Evolutionary conservation across 1,140 invertebrate species (phyloP), one percentile per base, ranked within the genome.

Genomic region (Pollicipes pollicipes): DNA sequence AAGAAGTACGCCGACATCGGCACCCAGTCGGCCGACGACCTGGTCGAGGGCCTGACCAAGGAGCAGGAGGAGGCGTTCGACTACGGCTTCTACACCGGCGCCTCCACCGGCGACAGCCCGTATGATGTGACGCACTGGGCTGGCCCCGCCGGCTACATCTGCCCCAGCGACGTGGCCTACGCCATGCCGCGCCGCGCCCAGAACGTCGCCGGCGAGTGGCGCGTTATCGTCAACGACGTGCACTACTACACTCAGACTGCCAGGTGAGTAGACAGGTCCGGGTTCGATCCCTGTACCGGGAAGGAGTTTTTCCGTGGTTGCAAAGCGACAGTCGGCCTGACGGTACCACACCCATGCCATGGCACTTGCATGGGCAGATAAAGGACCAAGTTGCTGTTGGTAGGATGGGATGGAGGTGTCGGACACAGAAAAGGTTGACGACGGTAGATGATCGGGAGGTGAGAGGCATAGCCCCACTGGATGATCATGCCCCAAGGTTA

Each of bases 151-250:
- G 78, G 78, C 8, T 80, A 77, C 69, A 74, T 80, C 63, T 80
- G 79, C 73, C 78, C 78, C 26, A 78, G 78, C 0, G 77, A 80
- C 71, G 77, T 80, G 0, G 69, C 74, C 24, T 80, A 80, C 68
- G 78, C 73, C 27, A 73, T 71, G 71, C 79, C 79, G 10, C 76
- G 69, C 32, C 69, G 80, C 16, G 79, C 79, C n/a, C 71, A 70
- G 68, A 35, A 77, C 69, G 75, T 74, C 0, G 73, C 76, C 58
- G 76, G 76, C 68, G 71, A 76, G 71, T 77, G 77, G 77, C 71
- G 76, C 29, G 78, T 77, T 21, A 76, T 77, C 45, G 74, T 77
- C 21, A 75, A 77, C 69, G 70, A 76, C 35, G 71, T 74, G 58
- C 71, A 73, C 73, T 73, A 76, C 71, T 77, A 76, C 74, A 77